phyloP scores from a whole-genome alignment of 2,797 vertebrate genomes.

The Scarus forsteni region DNA sequence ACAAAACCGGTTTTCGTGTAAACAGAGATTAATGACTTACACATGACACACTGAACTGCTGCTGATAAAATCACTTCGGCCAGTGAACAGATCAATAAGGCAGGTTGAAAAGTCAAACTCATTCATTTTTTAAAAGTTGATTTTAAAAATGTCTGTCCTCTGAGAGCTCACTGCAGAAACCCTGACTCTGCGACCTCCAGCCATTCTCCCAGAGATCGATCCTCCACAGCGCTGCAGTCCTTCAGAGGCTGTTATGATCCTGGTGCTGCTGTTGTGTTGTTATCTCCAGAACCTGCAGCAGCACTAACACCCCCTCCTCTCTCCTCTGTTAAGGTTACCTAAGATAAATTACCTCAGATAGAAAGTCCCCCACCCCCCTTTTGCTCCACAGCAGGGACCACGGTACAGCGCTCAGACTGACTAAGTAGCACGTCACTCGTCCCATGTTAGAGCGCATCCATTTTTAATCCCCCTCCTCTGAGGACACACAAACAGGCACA shows the following conservation, averaged over 20 bases:
- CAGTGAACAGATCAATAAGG: background rate
- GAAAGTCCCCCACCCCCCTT: slow-evolving; percentile 12
- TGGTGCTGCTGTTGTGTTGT: slow-evolving; percentile 27
- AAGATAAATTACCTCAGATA: slow-evolving; percentile 44
- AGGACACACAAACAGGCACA: slow-evolving; percentile 16
- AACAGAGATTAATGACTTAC: background rate
- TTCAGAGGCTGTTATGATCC: slow-evolving; percentile 22
- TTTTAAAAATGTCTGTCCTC: background rate
- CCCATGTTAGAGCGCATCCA: slow-evolving; percentile 59
- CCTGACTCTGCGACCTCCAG: slow-evolving; percentile 2
- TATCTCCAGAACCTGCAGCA: slow-evolving; percentile 20
- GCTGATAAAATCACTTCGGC: background rate
- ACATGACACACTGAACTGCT: background rate
- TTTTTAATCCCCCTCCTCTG: slow-evolving; percentile 61
- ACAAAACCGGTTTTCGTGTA: background rate
- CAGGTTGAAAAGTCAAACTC: background rate
- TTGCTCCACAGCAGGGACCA: slow-evolving; percentile 5
- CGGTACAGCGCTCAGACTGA: slow-evolving; percentile 44
- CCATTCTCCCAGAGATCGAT: slow-evolving; percentile 16
- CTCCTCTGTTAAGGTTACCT: slow-evolving; percentile 41
- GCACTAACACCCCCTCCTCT: slow-evolving; percentile 19
- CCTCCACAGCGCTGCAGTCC: slow-evolving; percentile 8
- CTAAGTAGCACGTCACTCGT: slow-evolving; percentile 58
- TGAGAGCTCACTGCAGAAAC: background rate
- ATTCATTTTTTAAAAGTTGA: background rate